Conservation (phyloP, 2,797 vertebrate species). For the Protosalanx chinensis region DNA sequence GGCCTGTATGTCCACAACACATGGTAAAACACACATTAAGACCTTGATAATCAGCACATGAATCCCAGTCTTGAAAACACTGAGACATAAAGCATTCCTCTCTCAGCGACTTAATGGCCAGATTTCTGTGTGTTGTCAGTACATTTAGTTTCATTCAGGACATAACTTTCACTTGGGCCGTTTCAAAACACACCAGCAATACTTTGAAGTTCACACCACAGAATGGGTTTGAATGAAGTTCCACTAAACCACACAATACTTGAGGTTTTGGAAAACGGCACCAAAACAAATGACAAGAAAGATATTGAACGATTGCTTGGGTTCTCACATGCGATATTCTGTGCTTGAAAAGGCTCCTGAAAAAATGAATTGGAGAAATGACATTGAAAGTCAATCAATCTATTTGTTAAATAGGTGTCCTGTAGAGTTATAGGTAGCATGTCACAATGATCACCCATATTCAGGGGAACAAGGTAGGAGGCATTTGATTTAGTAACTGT, state of each 20-base stretch:
- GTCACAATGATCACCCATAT: neutral
- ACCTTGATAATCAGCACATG: conserved; percentile 40
- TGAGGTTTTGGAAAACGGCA: conserved; percentile 13
- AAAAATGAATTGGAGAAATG: neutral
- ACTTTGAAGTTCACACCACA: conserved; percentile 41
- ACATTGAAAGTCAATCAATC: neutral
- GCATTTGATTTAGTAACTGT: no score
- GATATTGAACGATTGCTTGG: conserved; percentile 19
- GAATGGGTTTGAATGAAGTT: conserved; percentile 41
- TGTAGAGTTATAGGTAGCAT: neutral
- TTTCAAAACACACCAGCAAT: conserved; percentile 36
- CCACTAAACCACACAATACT: conserved; percentile 31
- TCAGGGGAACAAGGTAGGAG: no score
- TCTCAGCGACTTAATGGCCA: conserved; percentile 13
- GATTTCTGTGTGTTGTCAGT: conserved; percentile 19
- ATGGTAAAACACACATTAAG: conserved; percentile 28
- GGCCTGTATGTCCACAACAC: conserved; percentile 20
- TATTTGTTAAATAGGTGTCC: neutral
- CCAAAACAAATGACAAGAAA: conserved; percentile 23
- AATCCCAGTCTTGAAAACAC: conserved; percentile 46
- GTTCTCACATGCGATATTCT: neutral
- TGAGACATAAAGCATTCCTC: conserved; percentile 31
- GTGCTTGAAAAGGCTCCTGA: no score
- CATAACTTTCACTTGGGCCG: conserved; percentile 39
- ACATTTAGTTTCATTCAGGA: conserved; percentile 44